phyloP scores from a whole-genome alignment of 2,113 vertebrate species.

The Xerus inauris region DNA sequence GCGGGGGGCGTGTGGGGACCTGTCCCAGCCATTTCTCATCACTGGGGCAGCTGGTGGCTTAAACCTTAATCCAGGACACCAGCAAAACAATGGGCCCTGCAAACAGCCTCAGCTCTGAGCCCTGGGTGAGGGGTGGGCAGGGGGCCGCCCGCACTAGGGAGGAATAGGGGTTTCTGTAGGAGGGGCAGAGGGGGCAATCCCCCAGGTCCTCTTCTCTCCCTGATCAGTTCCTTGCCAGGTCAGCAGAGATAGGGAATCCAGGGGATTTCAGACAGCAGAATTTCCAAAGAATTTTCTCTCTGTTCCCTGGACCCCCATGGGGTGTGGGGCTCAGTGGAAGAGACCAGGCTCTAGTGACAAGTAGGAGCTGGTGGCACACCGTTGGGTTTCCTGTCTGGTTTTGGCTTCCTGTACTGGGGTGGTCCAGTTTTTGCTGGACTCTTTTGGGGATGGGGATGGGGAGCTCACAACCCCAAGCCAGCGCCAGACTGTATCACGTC shows the following conservation, averaged over 20 bases:
- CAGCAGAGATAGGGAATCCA: conserved; percentile 54
- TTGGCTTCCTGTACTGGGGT: not conserved
- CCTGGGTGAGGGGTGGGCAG: not conserved
- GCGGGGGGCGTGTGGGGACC: conserved; percentile 73
- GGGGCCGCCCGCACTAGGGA: not conserved
- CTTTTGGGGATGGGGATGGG: not conserved
- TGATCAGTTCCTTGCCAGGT: not conserved
- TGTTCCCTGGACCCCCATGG: not conserved
- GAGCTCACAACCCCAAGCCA: not conserved
- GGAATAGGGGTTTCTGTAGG: not conserved
- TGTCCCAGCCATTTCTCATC: conserved; percentile 79
- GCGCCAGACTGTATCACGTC: not conserved
- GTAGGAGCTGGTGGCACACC: not conserved
- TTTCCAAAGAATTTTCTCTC: conserved; percentile 34
- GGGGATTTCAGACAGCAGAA: conserved; percentile 50
- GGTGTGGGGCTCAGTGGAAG: not conserved
- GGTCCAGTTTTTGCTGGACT: not conserved
- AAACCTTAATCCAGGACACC: conserved; percentile 81
- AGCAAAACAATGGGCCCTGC: conserved; percentile 70
- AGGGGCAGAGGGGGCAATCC: not conserved
- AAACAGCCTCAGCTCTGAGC: conserved; percentile 54
- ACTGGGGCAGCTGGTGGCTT: conserved; percentile 82
- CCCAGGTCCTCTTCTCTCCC: not conserved
- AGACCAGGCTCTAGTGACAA: not conserved
- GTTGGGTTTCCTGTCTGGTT: not conserved